These are phyloP conservation scores for Chrysolina haemoptera DNA, from an alignment of 2,888 invertebrate genomes.

Conservation along the genomic window DNA sequence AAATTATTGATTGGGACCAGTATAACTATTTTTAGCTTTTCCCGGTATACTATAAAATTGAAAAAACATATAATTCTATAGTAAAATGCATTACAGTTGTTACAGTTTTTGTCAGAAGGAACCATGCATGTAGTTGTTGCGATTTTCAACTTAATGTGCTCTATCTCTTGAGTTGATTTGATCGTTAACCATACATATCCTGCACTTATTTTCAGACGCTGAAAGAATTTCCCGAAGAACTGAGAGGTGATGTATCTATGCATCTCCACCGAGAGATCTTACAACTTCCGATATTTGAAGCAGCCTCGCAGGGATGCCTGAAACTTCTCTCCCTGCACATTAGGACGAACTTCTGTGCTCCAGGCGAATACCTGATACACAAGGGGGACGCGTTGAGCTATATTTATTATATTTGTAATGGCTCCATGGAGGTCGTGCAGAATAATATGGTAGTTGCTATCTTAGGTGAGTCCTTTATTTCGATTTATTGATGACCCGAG, in stretches of 20 bases:
- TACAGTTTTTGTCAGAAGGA: no score
- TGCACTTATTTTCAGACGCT: conserved; percentile 77
- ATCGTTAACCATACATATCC: not conserved
- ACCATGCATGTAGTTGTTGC: no score
- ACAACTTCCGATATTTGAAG: conserved; percentile 94
- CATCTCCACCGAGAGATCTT: conserved; percentile 96
- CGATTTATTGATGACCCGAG: not conserved
- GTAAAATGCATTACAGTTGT: no score
- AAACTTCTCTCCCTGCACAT: conserved; percentile 94
- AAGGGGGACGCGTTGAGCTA: conserved; percentile 94
- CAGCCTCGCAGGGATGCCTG: conserved; percentile 94
- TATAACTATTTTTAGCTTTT: no score
- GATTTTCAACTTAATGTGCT: no score
- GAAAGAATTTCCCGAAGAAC: conserved; percentile 96
- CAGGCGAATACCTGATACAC: conserved; percentile 94
- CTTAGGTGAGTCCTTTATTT: conserved; percentile 78
- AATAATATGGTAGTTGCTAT: conserved; percentile 98
- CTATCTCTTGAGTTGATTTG: no score
- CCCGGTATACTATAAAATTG: no score
- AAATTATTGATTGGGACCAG: no score
- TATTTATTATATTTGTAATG: conserved; percentile 96
- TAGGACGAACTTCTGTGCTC: conserved; percentile 95
- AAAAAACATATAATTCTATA: no score
- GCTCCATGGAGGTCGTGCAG: conserved; percentile 97
- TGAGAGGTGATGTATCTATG: conserved; percentile 95